Base-by-base conservation (phyloP, 2,113 vertebrate species). In the Bubo scandiacus region DNA sequence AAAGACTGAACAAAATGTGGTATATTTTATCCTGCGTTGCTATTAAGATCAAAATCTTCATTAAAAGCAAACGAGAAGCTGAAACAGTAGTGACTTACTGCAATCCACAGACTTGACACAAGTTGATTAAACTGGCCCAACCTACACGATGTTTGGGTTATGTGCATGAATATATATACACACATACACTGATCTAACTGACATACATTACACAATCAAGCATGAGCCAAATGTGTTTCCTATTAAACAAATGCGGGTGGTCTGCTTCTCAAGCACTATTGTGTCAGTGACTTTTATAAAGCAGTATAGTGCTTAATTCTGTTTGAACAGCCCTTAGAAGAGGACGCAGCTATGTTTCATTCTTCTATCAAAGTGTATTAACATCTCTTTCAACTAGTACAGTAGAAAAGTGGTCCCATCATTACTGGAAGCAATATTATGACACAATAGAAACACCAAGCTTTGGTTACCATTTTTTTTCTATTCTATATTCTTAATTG, bases 191-290 rank as follows among this genome's bases (percentile, higher is more conserved):
- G 26, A 36, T 72, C 38, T 34, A 15, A 9, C 70, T 52, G 49
- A 20, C 58, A 51, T 8, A 55, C 12, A 3, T 22, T 11, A 61
- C 70, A 40, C 54, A 25, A 42, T 15, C 40, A 59, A 61, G 63
- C 40, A 58, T 40, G 72, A 86, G 77, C n/a, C 72, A 12, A 95
- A 95, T 67, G 71, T 88, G 93, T 30, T 96, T 89, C 88, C 65
- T 3, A 75, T 94, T 94, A 94, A 52, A 67, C 21, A 83, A 25
- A 34, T 3, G 23, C 21, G 91, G 88, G 96, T 93, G 95, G 94
- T 88, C 96, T 79, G 85, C 80, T 47, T 51, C 90, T 58, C 87
- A 21, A 83, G 86, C 42, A 54, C 66, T 17, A 20, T 3, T 15
- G 61, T 59, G 68, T 11, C 91, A 34, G 40, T 27, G 55, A 16